phyloP scores from a whole-genome alignment of 2,888 invertebrate genomes.

The Drosophila birchii region DNA sequence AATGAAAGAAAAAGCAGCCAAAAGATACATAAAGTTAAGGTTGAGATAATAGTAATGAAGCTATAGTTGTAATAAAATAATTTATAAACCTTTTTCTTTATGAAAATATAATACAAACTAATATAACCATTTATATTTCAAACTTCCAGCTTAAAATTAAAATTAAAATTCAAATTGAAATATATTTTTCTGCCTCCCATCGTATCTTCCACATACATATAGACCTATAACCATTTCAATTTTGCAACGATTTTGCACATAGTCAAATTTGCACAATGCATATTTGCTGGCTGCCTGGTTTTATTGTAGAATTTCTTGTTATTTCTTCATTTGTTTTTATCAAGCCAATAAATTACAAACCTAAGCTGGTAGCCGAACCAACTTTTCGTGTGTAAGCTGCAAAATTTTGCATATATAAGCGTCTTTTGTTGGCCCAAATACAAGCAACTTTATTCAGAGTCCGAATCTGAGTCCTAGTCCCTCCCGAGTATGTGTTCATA shows the following conservation, averaged over 20 bases:
- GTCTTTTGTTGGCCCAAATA: slow-evolving; percentile 70
- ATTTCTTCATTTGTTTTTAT: slow-evolving; percentile 72
- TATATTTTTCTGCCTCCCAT: background rate
- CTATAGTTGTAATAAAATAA: background rate
- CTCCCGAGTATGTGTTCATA: slow-evolving; percentile 33
- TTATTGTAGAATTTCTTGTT: slow-evolving; percentile 56
- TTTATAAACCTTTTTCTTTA: background rate
- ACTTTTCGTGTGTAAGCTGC: slow-evolving; percentile 61
- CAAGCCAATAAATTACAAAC: slow-evolving; percentile 71
- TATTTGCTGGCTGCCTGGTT: slow-evolving; percentile 45
- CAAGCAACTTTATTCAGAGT: slow-evolving; percentile 31
- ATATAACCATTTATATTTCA: too few relatives aligned
- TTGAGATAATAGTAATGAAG: too few relatives aligned
- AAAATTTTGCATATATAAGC: slow-evolving; percentile 72
- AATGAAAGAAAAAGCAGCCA: slow-evolving; percentile 33
- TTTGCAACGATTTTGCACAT: slow-evolving; percentile 66
- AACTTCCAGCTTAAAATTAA: background rate
- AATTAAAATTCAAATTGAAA: too few relatives aligned
- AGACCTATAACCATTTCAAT: slow-evolving; percentile 53
- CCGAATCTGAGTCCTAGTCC: slow-evolving; percentile 5
- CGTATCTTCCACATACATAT: background rate
- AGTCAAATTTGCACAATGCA: slow-evolving; percentile 59
- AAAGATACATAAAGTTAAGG: background rate
- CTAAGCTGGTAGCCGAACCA: slow-evolving; percentile 26
- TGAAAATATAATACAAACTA: background rate